A percentile compares a stretch with the other conserved stretches of the same genome.
Conservation (phyloP, 2,797 vertebrate species). For the Hyperoplus lanceolatus region DNA sequence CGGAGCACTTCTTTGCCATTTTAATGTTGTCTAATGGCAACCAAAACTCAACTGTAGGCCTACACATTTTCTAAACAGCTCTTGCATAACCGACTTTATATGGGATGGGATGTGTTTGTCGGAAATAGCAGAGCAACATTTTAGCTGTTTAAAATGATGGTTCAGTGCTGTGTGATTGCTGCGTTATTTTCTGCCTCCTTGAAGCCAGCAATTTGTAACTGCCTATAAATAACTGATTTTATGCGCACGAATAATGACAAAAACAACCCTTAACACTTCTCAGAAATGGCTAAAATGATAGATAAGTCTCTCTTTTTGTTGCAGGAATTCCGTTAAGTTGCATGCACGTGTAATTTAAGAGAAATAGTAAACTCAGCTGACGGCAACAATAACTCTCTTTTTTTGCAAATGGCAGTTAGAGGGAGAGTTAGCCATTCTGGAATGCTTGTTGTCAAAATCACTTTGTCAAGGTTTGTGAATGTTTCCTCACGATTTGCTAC, state of each 20-base stretch:
- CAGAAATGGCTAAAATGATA: background rate
- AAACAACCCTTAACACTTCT: background rate
- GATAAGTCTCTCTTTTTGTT: background rate
- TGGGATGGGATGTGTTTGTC: background rate
- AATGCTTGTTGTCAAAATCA: no score
- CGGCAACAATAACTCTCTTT: background rate
- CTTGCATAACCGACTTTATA: background rate
- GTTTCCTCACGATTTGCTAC: no score
- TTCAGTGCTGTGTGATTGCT: background rate
- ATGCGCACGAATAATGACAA: background rate
- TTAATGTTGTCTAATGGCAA: background rate
- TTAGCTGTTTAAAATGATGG: background rate
- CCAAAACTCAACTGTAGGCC: background rate
- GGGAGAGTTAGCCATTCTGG: no score
- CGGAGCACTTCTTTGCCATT: background rate
- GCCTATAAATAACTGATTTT: background rate
- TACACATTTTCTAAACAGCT: background rate
- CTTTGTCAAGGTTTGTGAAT: no score
- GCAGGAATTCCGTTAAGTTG: no score
- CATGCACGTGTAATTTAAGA: background rate
- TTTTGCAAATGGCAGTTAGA: no score
- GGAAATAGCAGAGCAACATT: background rate
- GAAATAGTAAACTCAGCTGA: constrained; percentile 2
- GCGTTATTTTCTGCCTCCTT: background rate
- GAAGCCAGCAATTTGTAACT: background rate